A percentile compares a stretch with the other conserved stretches of the same genome.
These are phyloP conservation scores for Noctua comes DNA, from an alignment of 2,888 invertebrate species.

Conservation along the genomic window DNA sequence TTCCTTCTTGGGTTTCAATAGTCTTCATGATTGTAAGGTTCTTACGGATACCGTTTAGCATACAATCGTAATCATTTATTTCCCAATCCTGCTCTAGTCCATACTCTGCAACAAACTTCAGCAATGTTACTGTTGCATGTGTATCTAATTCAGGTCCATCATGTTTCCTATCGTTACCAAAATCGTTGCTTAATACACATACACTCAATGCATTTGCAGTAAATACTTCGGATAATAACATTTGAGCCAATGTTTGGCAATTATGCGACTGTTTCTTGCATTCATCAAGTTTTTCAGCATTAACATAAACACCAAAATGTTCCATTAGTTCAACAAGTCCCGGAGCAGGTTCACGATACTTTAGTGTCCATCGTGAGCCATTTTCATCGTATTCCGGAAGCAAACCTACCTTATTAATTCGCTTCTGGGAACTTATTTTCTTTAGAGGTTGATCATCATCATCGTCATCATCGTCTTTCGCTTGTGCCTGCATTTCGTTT, in stretches of 20 bases:
- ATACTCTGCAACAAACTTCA: constrained; percentile 8
- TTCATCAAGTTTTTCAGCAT: constrained; percentile 7
- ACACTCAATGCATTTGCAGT: constrained; percentile 5
- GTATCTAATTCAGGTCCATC: neutral
- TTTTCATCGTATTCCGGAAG: constrained; percentile 6
- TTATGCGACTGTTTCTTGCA: neutral
- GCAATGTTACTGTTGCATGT: neutral
- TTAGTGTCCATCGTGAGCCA: constrained; percentile 30
- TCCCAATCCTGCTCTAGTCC: neutral
- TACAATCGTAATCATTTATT: neutral
- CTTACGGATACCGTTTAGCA: neutral
- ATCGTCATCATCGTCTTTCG: neutral
- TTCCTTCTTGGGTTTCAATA: neutral
- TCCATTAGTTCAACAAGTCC: constrained; percentile 20
- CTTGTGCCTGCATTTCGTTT: neutral
- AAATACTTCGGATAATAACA: constrained; percentile 9
- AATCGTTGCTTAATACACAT: neutral
- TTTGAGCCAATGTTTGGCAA: neutral
- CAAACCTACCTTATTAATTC: neutral
- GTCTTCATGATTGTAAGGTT: neutral
- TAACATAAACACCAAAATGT: constrained; percentile 5
- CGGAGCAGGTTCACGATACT: constrained; percentile 2
- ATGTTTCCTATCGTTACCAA: neutral
- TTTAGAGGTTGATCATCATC: neutral
- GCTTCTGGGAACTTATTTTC: neutral